Conservation (phyloP, 2,113 vertebrate genomes). For the Procapra przewalskii region DNA sequence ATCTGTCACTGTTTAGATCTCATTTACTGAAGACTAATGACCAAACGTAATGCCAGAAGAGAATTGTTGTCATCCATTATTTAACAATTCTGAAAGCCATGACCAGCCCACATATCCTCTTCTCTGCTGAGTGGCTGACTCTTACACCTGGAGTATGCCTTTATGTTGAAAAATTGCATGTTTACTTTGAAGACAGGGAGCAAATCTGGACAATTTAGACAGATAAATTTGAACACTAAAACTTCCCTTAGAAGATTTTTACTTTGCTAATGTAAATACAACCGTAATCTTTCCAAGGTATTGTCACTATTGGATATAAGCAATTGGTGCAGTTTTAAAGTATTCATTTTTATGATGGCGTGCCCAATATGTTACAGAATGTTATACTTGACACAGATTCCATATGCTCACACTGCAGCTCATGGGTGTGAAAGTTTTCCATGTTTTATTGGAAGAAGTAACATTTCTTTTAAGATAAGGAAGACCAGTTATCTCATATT, state of each 20-base stretch:
- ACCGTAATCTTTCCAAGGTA: background rate
- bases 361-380: background rate
- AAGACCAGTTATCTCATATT: background rate
- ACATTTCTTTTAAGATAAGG: conserved; percentile 19
- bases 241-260: conserved; percentile 10
- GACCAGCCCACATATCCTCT: background rate
- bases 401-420: background rate
- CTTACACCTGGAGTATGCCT: background rate
- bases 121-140: background rate
- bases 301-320: background rate
- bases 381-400: background rate
- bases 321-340: conserved; percentile 26
- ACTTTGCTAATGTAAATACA: conserved; percentile 13
- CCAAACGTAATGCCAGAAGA: background rate
- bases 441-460: conserved; percentile 10
- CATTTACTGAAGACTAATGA: conserved; percentile 32
- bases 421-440: background rate
- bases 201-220: conserved; percentile 6
- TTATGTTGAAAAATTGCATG: conserved; percentile 6
- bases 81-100: background rate
- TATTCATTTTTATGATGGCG: conserved; percentile 38
- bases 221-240: conserved; percentile 36
- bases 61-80: conserved; percentile 1
- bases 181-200: background rate
- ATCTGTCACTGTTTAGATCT: conserved; percentile 36